Base-by-base conservation (phyloP, 2,797 vertebrate genomes). In the Pempheris klunzingeri region DNA sequence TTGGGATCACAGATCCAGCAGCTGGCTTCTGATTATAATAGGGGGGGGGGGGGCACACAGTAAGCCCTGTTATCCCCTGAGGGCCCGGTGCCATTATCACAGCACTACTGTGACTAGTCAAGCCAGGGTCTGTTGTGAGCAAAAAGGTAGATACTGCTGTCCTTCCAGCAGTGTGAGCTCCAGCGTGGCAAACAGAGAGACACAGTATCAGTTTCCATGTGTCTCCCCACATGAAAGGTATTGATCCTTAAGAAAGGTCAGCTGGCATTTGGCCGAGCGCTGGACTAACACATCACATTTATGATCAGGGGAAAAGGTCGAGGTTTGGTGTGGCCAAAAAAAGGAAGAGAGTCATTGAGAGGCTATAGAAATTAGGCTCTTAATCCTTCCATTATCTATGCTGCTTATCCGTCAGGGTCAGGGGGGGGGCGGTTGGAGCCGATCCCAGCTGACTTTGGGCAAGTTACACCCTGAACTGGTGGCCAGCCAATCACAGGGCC, bases 221-320 rank as follows among this genome's bases (percentile, higher is more conserved):
- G 46, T 66, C 62, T 47, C 30, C 28, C 38, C 14, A 53, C 46
- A 41, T 52, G 39, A 54, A 22, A 46, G 47, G 4, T 28, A 75
- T 43, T 46, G 11, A 78, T 54, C 24, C 2, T 55, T 12, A 9
- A 63, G 12, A 20, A 36, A 57, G 49, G 32, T 68, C 18, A 50
- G 36, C 59, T 68, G n/a, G 36, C 13, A 58, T 10, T 20, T 46
- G 38, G 47, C 18, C 10, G 39, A 15, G 26, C 24, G 12, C 4
- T 50, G 20, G 36, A 34, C 30, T 53, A 41, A 6, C 17, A 26
- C 41, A 43, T 18, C 18, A 24, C 15, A 58, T 26, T 32, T 46
- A 12, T 18, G 6, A 30, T 12, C 54, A 17, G 50, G 20, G n/a
- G 5, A 55, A 36, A 6, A 7, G 18, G n/a, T 28, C 28, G 63